A percentile compares a stretch with the other conserved stretches of the same genome.
phyloP scores from a whole-genome alignment of 2,797 vertebrate genomes.

The Parauchenoglanis ngamensis region DNA sequence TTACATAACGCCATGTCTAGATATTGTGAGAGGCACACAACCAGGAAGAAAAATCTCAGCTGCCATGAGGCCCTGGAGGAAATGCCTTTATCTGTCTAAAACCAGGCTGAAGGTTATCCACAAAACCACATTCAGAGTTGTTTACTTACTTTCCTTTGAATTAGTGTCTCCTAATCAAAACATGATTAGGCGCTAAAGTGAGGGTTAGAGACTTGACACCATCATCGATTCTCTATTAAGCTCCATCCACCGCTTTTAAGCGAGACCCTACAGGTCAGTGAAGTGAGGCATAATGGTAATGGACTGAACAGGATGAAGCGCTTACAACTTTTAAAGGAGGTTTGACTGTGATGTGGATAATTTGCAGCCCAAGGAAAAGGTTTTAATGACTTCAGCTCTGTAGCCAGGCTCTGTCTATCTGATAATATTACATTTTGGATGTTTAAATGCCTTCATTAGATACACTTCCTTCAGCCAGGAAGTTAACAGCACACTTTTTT shows the following conservation, averaged over 20 bases:
- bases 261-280: not conserved
- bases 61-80: not conserved
- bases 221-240: slow-evolving; percentile 19
- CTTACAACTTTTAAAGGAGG: slow-evolving; percentile 11
- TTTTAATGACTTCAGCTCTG: slow-evolving; percentile 5
- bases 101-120: slow-evolving; percentile 21
- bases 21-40: not conserved
- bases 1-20: not conserved
- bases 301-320: not conserved
- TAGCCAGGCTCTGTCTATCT: not conserved
- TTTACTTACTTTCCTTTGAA: slow-evolving; percentile 18
- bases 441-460: slow-evolving; percentile 12
- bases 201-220: slow-evolving; percentile 2
- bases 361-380: not conserved
- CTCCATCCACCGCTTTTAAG: slow-evolving; percentile 11
- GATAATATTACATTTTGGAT: not conserved
- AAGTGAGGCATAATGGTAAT: not conserved
- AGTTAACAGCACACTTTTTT: not conserved
- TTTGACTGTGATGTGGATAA: not conserved
- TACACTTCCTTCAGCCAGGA: not conserved
- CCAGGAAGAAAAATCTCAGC: not conserved
- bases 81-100: not conserved
- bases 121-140: not conserved
- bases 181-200: not conserved
- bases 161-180: slow-evolving; percentile 24